Base-by-base conservation (phyloP, 1,140 invertebrate species). In the Drosophila saltans region DNA sequence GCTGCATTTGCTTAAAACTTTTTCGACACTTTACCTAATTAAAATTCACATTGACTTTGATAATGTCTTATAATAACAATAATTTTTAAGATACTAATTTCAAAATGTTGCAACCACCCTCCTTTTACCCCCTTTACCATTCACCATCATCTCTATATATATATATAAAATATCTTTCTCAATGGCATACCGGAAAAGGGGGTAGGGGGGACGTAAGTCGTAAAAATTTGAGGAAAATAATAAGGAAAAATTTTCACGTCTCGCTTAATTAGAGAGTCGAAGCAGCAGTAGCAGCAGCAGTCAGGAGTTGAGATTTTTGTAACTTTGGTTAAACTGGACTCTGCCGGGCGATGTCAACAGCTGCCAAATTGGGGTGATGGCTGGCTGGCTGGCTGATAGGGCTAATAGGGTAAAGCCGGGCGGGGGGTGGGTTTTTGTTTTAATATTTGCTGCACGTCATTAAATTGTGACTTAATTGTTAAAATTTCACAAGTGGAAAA, bases 171-270 rank as follows among this genome's bases (percentile, higher is more conserved):
- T 88, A 83, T 80, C 76, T 78, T 48, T 28, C 36, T 26, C 40
- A 81, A 77, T 69, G 74, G 58, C 21, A 66, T 60, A 60, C 8
- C 30, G 63, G 5, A 40, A 60, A 3, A 4, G 28, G 2, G n/a
- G n/a, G n/a, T n/a, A 7, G 33, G 1, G 33, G 33, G 33, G 28
- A 4, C 0, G 30, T 36, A 79, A 61, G 80, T 89, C 84, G 78
- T 90, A 75, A 90, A 81, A 89, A 90, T 89, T 84, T 78, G 84
- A 75, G 58, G 82, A 88, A 89, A 84, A 85, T 89, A 89, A 89
- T 89, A 90, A 89, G 75, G 69, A 84, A 89, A 89, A 90, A 90
- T 89, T 90, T 89, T 84, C 84, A 89, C 84, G 84, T 89, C 80
- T 80, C 84, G 80, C 80, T 88, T 81, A 88, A 88, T 88, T 88